Base-by-base conservation (phyloP, 2,888 invertebrate genomes). In the Lasius fuliginosus region DNA sequence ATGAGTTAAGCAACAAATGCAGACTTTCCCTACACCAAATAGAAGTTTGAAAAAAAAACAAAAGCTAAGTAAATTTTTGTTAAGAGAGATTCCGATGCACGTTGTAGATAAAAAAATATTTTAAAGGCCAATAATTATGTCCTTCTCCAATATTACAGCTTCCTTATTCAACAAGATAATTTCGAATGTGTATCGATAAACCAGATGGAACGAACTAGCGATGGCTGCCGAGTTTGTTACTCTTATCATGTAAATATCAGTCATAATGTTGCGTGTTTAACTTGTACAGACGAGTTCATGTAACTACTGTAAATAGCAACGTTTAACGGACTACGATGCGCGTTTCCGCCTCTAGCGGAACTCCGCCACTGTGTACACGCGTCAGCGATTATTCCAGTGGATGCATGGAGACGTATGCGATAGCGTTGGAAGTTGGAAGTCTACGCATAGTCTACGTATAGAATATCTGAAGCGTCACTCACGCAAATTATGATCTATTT, bases 241-340 rank as follows among this genome's bases (percentile, higher is more conserved):
- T 60, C 46, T 79, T 79, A 76, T 76, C 75, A 42, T 85, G 85
- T 85, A 85, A 85, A 82, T 86, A 82, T 6, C 71, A 69, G 56
- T 83, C 49, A 49, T 84, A 58, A 84, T 75, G 76, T 82, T 74
- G 68, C 42, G 65, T 84, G 68, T 79, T 79, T 71, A 86, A 73
- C 79, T 58, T 75, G 69, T 69, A 75, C 64, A 68, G 69, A 33
- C 53, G 68, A 83, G 36, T 71, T 30, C 33, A 65, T 76, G 60
- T 83, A 77, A 74, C 83, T 85, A 83, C 30, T 85, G 85, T 85
- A 85, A 64, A 85, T 85, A 85, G 65, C 68, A 69, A 71, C 65
- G 58, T 77, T 65, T 60, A 53, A 76, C 36, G 83, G 71, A 83
- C 65, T 71, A 64, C 46, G 27, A 74, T 68, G 49, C 40, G 69